Percentiles rank a stretch among this genome's conserved stretches.
These are phyloP conservation scores for Megalonaias nervosa DNA, from an alignment of 1,140 invertebrate genomes.

Conservation along the genomic window DNA sequence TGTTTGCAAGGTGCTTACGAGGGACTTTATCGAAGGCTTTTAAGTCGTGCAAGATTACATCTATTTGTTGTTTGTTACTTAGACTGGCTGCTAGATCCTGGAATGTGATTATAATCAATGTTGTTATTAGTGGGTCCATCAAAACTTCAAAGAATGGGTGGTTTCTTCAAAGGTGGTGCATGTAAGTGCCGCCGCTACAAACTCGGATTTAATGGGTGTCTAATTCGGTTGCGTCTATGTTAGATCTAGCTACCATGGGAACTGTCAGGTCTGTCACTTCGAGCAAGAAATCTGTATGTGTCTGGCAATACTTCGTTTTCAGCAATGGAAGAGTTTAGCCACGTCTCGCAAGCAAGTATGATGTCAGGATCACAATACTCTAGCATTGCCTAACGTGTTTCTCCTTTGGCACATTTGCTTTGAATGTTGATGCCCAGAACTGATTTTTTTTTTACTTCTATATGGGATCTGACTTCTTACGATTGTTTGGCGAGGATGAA, in stretches of 20 bases:
- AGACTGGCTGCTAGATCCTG: no score
- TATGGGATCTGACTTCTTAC: background rate
- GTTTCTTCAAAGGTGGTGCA: background rate
- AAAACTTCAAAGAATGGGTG: background rate
- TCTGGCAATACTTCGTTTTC: slow-evolving; percentile 6
- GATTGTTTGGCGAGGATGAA: background rate
- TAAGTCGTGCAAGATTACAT: no score
- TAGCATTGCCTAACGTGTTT: slow-evolving; percentile 1
- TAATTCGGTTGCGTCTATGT: background rate
- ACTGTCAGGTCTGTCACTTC: background rate
- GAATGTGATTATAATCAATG: no score
- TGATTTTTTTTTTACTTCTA: background rate
- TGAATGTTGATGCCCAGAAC: background rate
- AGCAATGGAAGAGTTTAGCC: slow-evolving; percentile 1
- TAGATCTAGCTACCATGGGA: slow-evolving; percentile 1
- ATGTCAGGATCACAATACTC: background rate
- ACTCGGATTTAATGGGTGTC: background rate
- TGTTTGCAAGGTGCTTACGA: no score
- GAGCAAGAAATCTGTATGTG: slow-evolving; percentile 1
- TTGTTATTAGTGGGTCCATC: slow-evolving; percentile 1
- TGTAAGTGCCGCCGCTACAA: background rate
- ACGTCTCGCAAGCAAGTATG: slow-evolving; percentile 5
- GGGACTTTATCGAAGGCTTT: no score
- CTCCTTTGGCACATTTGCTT: slow-evolving; percentile 3
- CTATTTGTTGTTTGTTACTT: no score